Percentiles rank a stretch among this genome's conserved stretches.
Evolutionary conservation across 2,888 invertebrate genomes (phyloP).

Genomic region (Microctonus brassicae): DNA sequence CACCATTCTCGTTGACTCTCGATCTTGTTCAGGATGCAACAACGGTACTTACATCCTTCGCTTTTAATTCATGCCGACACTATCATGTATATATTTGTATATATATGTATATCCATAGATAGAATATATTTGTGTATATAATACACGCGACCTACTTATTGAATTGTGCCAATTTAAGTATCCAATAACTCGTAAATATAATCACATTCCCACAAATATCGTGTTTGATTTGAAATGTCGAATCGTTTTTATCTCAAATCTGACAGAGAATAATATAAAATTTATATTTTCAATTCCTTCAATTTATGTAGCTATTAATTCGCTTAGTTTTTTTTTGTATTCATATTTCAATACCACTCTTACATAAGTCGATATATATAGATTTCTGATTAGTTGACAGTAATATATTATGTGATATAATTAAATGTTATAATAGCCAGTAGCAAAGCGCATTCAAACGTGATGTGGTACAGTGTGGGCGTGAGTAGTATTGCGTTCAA

Average conservation of each 20-base stretch:
- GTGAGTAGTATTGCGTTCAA: conserved; percentile 18
- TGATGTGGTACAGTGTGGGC: conserved; percentile 5
- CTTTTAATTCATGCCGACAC: conserved; percentile 54
- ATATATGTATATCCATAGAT: not conserved
- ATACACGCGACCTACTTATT: conserved; percentile 33
- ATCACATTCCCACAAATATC: not conserved
- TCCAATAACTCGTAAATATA: not conserved
- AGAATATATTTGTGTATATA: conserved; percentile 38
- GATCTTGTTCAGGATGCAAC: conserved; percentile 39
- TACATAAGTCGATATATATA: not conserved
- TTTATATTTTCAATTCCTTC: too few species aligned
- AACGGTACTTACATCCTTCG: conserved; percentile 49
- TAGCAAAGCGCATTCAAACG: conserved; percentile 2
- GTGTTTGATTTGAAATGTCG: not conserved
- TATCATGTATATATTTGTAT: too few species aligned
- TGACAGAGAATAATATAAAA: too few species aligned
- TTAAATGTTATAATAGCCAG: conserved; percentile 13
- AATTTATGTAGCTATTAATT: too few species aligned
- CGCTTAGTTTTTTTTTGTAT: not conserved
- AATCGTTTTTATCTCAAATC: not conserved
- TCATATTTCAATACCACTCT: not conserved
- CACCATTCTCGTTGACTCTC: conserved; percentile 30
- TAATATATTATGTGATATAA: conserved; percentile 16
- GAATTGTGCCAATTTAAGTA: not conserved
- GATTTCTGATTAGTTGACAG: conserved; percentile 7